Base-by-base conservation (phyloP, 2,113 vertebrate species). In the Pampusana beccarii region DNA sequence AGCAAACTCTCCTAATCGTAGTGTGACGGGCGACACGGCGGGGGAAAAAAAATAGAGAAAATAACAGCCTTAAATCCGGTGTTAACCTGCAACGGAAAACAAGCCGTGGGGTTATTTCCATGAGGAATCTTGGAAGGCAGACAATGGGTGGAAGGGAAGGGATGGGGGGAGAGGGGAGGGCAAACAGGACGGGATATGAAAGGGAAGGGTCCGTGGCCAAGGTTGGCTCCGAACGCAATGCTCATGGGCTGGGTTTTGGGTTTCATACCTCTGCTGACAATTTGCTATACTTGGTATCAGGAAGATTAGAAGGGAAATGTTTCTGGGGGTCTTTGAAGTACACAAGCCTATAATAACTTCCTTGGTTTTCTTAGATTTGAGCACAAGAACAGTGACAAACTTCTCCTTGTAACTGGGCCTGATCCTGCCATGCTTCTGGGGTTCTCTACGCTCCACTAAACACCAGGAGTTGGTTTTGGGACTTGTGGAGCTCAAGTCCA, bases 71-170 rank as follows among this genome's bases (percentile, higher is more conserved):
- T 90, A 93, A 96, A 97, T 95, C 92, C 69, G 40, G 96, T 91
- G 88, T 91, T 95, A 90, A 96, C 92, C 87, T 93, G 79, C 88
- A 33, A 62, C 83, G 97, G 96, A 95, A 98, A 98, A 97, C 74
- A 86, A 89, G 95, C 94, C 97, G 66, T 34, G 95, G 97, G 96
- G 97, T 4, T 97, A 94, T 98, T 98, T 98, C 98, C 97, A 95
- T 94, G 89, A 86, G 96, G 95, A 97, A 95, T 90, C 93, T 94
- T 97, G 97, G 97, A 97, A 40, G 38, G n/a, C 12, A 11, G 61
- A 90, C 97, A 97, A 88, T 88, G 89, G 75, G 87, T 84, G 90
- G 87, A 92, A 74, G 74, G 90, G 67, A 94, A 67, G 70, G 90
- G 86, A 51, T 61, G 9, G 78, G 72, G 71, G 62, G 29, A 57